Evolutionary conservation across 53 echinoderm and acorn worm genomes (phyloP), one percentile per base, ranked within the genome.

Genomic region (Glandiceps talaboti): DNA sequence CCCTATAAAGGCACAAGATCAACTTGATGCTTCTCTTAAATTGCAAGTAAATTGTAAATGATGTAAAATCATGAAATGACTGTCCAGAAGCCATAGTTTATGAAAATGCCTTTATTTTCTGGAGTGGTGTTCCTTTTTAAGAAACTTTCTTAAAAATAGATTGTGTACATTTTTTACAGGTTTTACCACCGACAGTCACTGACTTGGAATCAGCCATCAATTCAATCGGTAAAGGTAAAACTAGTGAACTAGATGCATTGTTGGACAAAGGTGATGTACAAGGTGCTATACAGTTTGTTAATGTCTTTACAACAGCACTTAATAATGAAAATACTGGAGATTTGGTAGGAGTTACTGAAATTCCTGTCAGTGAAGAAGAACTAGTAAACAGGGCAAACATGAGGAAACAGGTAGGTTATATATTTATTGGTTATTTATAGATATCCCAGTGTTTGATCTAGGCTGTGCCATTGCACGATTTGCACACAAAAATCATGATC

Each of bases 261-360:
- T 79, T 89, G 20, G 92, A 84, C 45, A 92, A 84, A 45, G 87
- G 85, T 25, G 92, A 92, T 74, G 77, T 77, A 28, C 92, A 92
- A 86, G 81, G 84, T 26, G 86, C 89, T 26, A 80, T 86, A 25
- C 81, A 84, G 81, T 80, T 84, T 33, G 83, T 92, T 28, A 84
- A 79, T 29, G 85, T 84, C 33, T 30, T 92, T 14, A 86, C 92
- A 29, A 31, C 82, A 14, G 77, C 80, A 12, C 82, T 92, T 77
- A 92, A 92, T 74, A 77, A 91, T 27, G 87, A 83, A 20, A 32
- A 76, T 0, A 33, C 32, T 29, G 80, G 31, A 28, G 73, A 45
- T 0, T 75, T 30, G 26, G 72, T 27, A 26, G 64, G 64, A 6
- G n/a, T n/a, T n/a, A 45, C 64, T 45, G 64, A 45, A 45, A 45